These are phyloP conservation scores for Stichopus chloronotus DNA, from an alignment of 35 echinoderm and acorn worm genomes.

Conservation along the genomic window DNA sequence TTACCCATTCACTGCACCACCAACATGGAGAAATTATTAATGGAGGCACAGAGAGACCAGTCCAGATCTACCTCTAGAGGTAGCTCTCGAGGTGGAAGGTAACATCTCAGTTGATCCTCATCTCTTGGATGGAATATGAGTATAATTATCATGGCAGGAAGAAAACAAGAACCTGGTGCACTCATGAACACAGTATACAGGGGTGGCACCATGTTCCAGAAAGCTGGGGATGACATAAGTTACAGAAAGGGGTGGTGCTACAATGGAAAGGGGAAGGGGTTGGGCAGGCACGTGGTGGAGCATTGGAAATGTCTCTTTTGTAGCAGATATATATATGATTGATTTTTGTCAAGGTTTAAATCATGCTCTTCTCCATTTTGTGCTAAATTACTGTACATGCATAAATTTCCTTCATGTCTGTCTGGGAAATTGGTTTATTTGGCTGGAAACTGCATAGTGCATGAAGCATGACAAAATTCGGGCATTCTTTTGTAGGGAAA, in stretches of 20 bases:
- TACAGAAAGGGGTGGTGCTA: no score
- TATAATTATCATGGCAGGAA: no score
- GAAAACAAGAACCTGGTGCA: no score
- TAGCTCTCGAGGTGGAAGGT: conserved; percentile 95
- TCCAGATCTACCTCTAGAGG: conserved; percentile 91
- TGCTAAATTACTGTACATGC: background rate
- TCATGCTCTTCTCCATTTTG: background rate
- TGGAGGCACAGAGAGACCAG: conserved; percentile 97
- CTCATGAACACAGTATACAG: no score
- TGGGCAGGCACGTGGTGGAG: no score
- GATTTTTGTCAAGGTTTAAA: no score
- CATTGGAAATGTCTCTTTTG: no score
- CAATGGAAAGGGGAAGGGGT: no score
- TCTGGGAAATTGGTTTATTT: background rate
- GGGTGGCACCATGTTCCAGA: no score
- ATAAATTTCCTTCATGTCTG: background rate
- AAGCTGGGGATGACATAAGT: no score
- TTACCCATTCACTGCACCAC: conserved; percentile 61
- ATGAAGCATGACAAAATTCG: background rate
- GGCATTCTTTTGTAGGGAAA: no score
- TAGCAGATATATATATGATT: no score
- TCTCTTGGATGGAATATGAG: background rate
- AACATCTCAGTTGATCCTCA: background rate
- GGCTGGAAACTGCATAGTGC: background rate
- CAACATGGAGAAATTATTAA: conserved; percentile 97